A percentile compares a stretch with the other conserved stretches of the same genome.
These are phyloP conservation scores for Eolophus roseicapilla DNA, from an alignment of 2,113 vertebrate species.

Conservation along the genomic window DNA sequence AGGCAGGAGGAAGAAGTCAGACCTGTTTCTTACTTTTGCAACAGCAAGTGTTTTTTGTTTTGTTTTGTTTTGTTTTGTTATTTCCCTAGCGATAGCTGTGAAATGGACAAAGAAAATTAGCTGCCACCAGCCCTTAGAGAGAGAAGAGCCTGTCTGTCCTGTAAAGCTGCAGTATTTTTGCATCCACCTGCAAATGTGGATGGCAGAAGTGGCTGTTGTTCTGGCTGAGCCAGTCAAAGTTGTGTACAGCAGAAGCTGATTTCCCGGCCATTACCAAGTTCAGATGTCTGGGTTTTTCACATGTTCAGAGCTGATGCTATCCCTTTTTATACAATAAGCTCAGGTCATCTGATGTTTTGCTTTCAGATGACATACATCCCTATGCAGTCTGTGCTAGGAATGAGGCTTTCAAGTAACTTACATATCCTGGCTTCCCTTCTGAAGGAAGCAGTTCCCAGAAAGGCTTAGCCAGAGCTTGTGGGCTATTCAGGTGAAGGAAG, in stretches of 20 bases:
- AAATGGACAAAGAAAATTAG: not conserved
- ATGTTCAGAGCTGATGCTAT: not conserved
- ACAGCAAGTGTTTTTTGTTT: not conserved
- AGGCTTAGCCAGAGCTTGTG: not conserved
- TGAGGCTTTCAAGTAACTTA: not conserved
- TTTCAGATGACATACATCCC: not conserved
- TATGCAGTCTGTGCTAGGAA: not conserved
- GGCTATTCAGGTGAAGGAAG: not conserved
- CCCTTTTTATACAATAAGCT: not conserved
- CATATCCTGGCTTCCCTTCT: not conserved
- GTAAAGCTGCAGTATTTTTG: not conserved
- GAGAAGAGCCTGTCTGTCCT: not conserved
- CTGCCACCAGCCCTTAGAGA: not conserved
- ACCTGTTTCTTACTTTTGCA: slow-evolving; percentile 5
- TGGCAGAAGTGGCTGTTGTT: not conserved
- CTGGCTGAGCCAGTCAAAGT: not conserved
- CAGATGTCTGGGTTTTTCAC: not conserved
- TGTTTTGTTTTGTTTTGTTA: not conserved
- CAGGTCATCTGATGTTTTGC: not conserved
- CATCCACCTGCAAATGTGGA: not conserved
- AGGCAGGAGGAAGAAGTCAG: slow-evolving; percentile 24
- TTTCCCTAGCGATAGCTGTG: not conserved
- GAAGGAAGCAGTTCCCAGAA: not conserved
- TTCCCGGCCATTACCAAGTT: not conserved
- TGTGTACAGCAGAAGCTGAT: not conserved